Base-by-base conservation (phyloP, 2,888 invertebrate species). In the Trilocha varians region DNA sequence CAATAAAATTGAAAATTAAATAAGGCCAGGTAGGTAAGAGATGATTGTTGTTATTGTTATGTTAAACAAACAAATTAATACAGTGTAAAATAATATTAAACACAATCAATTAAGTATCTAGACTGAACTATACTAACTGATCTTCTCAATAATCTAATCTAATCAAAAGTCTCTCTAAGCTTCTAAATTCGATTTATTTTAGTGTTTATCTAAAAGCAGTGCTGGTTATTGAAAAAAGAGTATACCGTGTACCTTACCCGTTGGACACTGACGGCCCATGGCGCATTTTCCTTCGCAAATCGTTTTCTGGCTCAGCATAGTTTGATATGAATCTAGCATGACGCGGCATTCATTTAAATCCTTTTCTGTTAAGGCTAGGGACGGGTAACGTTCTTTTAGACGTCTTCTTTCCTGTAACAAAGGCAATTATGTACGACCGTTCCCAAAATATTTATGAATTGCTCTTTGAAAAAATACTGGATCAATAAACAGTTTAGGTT, bases 201-300 rank as follows among this genome's bases (percentile, higher is more conserved):
- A 18, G 18, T 18, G 18, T 6, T 18, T 18, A 18, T 5, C 5
- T 25, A 25, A 25, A 6, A 16, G 15, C 16, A 14, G 36, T 25
- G 36, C 36, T 14, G 11, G 15, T 36, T 11, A 14, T 14, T 8
- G 36, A 36, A 5, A 36, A 6, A 36, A 36, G 36, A 36, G 25
- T 25, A 25, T 25, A 25, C 25, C 25, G 25, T 25, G 25, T 25
- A 25, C 25, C 34, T 68, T 87, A 78, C 95, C 95, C 57, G 95
- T 94, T 5, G 95, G 96, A 78, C 95, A 96, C 55, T 91, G 91
- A 60, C 93, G 90, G 36, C 94, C 94, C 86, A 94, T 89, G 3
- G 91, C 87, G 69, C 96, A 96, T 65, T 92, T 91, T 36, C 95
- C 95, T 72, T 96, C 95, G 78, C 96, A 96, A 48, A 96, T 93